Evolutionary conservation across 2,888 invertebrate genomes (phyloP), one percentile per base, ranked within the genome.

Genomic region (Julus scandinavius): DNA sequence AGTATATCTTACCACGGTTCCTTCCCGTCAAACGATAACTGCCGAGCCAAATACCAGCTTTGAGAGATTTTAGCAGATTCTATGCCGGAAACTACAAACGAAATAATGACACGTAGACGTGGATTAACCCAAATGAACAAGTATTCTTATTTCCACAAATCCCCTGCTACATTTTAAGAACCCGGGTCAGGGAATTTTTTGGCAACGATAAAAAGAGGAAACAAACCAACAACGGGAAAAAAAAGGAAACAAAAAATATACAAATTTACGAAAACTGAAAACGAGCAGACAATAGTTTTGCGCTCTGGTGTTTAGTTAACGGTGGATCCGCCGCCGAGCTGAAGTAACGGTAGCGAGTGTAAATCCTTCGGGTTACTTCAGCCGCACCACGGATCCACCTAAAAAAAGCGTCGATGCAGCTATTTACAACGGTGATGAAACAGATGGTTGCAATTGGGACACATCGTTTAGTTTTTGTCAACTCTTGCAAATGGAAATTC

Each of bases 171-270:
- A 54, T 54, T 54, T 54, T 54, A 54, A 15, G 54, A 54, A 54
- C 54, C 54, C 54, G 11, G 54, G 54, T 54, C 13, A 13, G 54
- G 54, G 54, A 7, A 54, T 54, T 54, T 54, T 54, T 54, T 54
- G 54, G 54, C 54, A 54, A 54, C 54, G 54, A 54, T 54, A 54
- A 54, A 54, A 54, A 54, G 54, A 54, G 54, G 54, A 54, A 54
- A 54, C 54, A 54, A 54, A 54, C 54, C 54, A 54, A 54, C 54
- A 54, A 54, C 54, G 54, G 29, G 29, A 29, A 29, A 54, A 54
- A 54, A 45, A 45, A 54, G 15, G 15, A 54, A 54, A 54, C 54
- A 54, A 54, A 54, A 54, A 13, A 54, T 13, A 54, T 54, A 54
- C 54, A 54, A 54, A 17, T 54, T 54, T 54, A 54, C 54, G 17